phyloP scores from a whole-genome alignment of 2,888 invertebrate species.

The Philereme transversata region DNA sequence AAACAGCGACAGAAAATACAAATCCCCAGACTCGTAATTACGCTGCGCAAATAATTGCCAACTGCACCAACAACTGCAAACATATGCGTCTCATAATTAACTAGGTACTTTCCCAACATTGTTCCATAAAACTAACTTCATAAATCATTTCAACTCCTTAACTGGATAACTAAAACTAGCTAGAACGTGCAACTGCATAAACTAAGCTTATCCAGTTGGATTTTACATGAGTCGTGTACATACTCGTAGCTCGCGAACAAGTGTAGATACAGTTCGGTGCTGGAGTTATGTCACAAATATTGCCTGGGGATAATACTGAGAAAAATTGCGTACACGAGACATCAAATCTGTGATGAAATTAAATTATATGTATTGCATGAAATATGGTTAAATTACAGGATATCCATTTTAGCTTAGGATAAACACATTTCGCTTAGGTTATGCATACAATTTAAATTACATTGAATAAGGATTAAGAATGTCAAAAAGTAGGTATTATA shows the following conservation, averaged over 20 bases:
- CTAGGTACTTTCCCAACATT: constrained; percentile 24
- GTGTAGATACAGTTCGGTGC: constrained; percentile 17
- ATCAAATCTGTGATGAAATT: too few species aligned
- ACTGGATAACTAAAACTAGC: constrained; percentile 31
- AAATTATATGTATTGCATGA: too few species aligned
- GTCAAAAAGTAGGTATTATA: too few species aligned
- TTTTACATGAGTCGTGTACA: constrained; percentile 33
- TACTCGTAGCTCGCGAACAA: constrained; percentile 35
- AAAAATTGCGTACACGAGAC: too few species aligned
- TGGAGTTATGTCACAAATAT: constrained; percentile 2
- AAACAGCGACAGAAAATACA: constrained; percentile 12
- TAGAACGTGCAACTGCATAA: constrained; percentile 34
- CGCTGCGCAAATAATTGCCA: constrained; percentile 13
- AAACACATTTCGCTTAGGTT: too few species aligned
- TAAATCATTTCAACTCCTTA: constrained; percentile 37
- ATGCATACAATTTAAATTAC: too few species aligned
- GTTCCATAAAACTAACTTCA: constrained; percentile 28
- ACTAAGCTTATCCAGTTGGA: constrained; percentile 31
- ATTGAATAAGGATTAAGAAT: too few species aligned
- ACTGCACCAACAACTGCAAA: constrained; percentile 4
- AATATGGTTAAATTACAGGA: too few species aligned
- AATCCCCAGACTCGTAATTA: constrained; percentile 8
- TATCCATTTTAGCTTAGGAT: too few species aligned
- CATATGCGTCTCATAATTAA: constrained; percentile 29
- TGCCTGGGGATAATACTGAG: too few species aligned